Percentiles rank a stretch among this genome's conserved stretches.
Evolutionary conservation across 2,888 invertebrate genomes (phyloP).

Genomic region (Agonopterix heracliana): DNA sequence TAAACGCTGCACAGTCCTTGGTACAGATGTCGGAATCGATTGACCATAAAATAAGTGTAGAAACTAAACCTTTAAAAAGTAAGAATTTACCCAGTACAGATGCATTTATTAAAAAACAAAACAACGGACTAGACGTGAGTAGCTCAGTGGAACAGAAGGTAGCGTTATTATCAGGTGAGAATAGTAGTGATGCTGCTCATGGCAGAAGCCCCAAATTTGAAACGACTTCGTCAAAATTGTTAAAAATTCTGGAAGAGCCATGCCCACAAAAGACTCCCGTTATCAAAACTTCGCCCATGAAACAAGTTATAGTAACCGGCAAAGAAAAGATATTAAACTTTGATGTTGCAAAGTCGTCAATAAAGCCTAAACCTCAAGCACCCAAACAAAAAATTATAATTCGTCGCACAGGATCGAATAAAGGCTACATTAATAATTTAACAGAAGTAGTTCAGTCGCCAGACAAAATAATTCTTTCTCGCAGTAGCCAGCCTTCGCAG

Average conservation of each 20-base stretch:
- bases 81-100: conserved; percentile 24
- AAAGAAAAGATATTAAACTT: conserved; percentile 69
- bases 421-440: conserved; percentile 49
- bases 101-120: conserved; percentile 25
- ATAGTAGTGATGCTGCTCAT: conserved; percentile 32
- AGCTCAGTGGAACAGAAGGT: conserved; percentile 39
- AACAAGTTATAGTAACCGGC: conserved; percentile 45
- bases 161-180: conserved; percentile 35
- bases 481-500: conserved; percentile 37
- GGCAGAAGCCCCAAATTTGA: conserved; percentile 42
- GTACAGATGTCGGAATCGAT: conserved; percentile 70
- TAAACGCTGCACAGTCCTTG: conserved; percentile 68
- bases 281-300: conserved; percentile 38
- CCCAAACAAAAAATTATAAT: conserved; percentile 68
- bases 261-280: conserved; percentile 39
- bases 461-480: conserved; percentile 64
- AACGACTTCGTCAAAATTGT: conserved; percentile 69
- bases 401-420: conserved; percentile 50
- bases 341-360: conserved; percentile 52
- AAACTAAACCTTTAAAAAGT: conserved; percentile 32
- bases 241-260: conserved; percentile 75
- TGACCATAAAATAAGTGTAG: conserved; percentile 50
- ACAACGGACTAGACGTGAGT: conserved; percentile 31
- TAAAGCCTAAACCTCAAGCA: conserved; percentile 45
- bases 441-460: conserved; percentile 42